These are phyloP conservation scores for Ceratosolen fusciceps DNA, from an alignment of 1,140 invertebrate species.

Conservation along the genomic window DNA sequence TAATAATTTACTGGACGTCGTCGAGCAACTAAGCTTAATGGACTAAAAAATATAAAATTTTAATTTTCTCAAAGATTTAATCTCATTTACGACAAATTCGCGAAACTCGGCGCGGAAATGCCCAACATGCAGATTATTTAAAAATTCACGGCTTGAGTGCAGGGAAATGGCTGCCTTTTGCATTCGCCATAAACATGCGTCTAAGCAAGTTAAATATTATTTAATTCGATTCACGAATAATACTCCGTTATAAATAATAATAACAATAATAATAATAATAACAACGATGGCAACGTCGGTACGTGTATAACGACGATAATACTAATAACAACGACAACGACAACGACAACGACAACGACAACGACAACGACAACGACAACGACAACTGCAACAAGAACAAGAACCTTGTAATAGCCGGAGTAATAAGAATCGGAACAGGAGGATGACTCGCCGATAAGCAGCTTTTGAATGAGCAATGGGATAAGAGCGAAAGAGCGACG, in stretches of 20 bases:
- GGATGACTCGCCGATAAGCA: neutral
- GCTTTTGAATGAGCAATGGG: neutral
- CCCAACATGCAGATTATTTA: no score
- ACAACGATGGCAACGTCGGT: no score
- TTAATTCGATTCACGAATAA: neutral
- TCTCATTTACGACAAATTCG: slow-evolving; percentile 2
- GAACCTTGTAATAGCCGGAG: no score
- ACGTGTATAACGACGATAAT: no score
- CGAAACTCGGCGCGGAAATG: neutral
- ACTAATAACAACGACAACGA: no score
- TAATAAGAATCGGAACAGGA: neutral
- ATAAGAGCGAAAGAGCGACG: neutral
- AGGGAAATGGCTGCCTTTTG: neutral
- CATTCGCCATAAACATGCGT: neutral
- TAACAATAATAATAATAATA: no score
- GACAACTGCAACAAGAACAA: no score
- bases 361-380: no score
- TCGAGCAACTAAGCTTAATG: neutral
- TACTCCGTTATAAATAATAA: no score
- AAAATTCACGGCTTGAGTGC: no score
- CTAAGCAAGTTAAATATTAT: neutral
- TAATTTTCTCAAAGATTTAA: slow-evolving; percentile 18
- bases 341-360: no score
- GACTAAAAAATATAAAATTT: neutral
- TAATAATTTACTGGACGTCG: neutral